phyloP scores from a whole-genome alignment of 2,113 vertebrate species.

The Poicephalus meyeri region DNA sequence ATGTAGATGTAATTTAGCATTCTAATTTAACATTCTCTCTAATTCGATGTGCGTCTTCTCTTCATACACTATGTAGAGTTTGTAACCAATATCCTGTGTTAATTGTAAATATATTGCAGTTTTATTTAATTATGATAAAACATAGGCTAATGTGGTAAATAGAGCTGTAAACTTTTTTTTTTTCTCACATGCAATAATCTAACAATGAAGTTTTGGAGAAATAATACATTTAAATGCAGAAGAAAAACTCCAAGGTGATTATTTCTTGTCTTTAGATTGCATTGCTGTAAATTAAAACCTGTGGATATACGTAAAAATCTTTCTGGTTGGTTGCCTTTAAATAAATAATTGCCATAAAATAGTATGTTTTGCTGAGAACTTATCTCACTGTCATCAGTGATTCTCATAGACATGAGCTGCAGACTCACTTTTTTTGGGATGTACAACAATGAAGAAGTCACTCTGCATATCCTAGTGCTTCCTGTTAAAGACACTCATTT shows the following conservation, averaged over 20 bases:
- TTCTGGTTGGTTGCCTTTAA: not conserved
- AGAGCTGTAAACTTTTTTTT: not conserved
- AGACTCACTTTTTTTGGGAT: not conserved
- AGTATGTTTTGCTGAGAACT: not conserved
- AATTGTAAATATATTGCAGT: not conserved
- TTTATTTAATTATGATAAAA: not conserved
- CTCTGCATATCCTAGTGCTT: not conserved
- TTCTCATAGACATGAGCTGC: not conserved
- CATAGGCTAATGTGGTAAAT: not conserved
- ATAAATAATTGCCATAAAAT: not conserved
- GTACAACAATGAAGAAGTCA: not conserved
- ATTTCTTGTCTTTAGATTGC: not conserved
- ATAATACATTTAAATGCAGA: not conserved
- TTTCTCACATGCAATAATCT: not conserved
- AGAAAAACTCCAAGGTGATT: not conserved
- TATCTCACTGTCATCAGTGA: not conserved
- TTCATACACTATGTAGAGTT: not conserved
- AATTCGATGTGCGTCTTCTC: not conserved
- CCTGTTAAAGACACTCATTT: not conserved
- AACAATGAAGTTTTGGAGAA: not conserved
- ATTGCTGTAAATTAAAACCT: not conserved
- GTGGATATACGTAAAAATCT: not conserved
- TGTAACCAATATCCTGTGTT: not conserved
- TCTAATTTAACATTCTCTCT: not conserved
- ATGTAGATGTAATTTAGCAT: not conserved